Evolutionary conservation across 2,113 vertebrate genomes (phyloP), one percentile per base, ranked within the genome.

Genomic region (Crotophaga sulcirostris): DNA sequence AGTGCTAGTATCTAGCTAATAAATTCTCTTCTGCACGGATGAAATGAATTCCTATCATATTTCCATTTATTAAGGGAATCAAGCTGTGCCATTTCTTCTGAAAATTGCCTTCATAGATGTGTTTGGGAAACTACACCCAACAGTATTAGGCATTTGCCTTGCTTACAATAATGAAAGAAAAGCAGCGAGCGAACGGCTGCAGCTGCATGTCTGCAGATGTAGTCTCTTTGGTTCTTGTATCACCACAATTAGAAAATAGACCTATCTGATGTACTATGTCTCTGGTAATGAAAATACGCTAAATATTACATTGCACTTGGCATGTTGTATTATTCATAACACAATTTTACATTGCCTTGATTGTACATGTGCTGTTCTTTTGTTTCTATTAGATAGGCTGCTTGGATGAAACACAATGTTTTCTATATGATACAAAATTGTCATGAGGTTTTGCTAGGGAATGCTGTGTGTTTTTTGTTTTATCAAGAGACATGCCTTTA

Each of bases 31-130:
- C 58, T 76, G 81, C 63, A 28, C 0, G 1, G n/a, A 40, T 87
- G 84, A 78, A 89, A 84, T 82, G 21, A 82, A 51, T 84, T 94
- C 55, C 56, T 92, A 26, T 80, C 55, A 36, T 82, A 87, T 87
- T 95, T 92, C 36, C 52, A 4, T 86, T 94, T 81, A 91, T 72
- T 89, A 78, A 52, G 45, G 49, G n/a, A 87, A 62, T 89, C 77
- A 62, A 93, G 18, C 55, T 67, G 63, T 90, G 96, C 47, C 23
- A 28, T 23, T 82, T 88, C 45, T 95, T 85, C 78, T 4, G 0
- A 68, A 91, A 70, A 33, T 28, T 64, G 69, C 4, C 19, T 87
- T 94, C 64, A 29, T 79, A 44, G 63, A 56, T 63, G 49, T 49
- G 24, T 51, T 89, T 58, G 60, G 69, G 69, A 82, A 75, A 25